Percentiles rank a stretch among this genome's conserved stretches.
Conservation (phyloP, 2,888 invertebrate genomes). For the Dicranocentrus wangi region DNA sequence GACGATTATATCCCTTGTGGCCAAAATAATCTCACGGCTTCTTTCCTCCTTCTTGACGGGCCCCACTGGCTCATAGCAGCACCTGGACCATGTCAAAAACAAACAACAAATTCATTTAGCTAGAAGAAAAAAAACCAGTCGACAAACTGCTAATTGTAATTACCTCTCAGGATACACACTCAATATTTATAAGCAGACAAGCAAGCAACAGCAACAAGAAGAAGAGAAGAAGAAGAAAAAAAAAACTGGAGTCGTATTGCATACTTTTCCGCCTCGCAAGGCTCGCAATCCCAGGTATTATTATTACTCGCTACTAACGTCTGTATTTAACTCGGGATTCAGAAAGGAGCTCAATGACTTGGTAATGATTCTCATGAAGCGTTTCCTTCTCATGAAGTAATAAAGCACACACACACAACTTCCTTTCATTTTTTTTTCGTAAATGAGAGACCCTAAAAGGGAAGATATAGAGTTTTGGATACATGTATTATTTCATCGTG, state of each 20-base stretch:
- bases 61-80: background rate
- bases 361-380: constrained; percentile 33
- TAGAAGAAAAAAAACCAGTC: background rate
- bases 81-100: constrained; percentile 37
- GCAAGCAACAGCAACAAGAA: background rate
- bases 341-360: constrained; percentile 27
- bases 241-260: too few species aligned
- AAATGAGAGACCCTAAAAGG: constrained; percentile 11
- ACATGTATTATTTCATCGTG: background rate
- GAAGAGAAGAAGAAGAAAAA: too few species aligned
- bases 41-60: background rate
- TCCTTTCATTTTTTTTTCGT: constrained; percentile 7
- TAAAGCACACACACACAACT: constrained; percentile 16
- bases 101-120: constrained; percentile 22
- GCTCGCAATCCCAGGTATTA: too few species aligned
- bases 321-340: background rate
- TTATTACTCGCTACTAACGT: constrained; percentile 17
- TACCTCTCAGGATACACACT: background rate
- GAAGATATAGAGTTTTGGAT: background rate
- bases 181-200: background rate
- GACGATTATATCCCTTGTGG: constrained; percentile 27
- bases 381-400: background rate
- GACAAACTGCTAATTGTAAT: constrained; percentile 37
- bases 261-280: too few species aligned
- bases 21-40: constrained; percentile 43